Percentiles rank a stretch among this genome's conserved stretches.
These are phyloP conservation scores for Cephus rjabovi DNA, from an alignment of 2,888 invertebrate species.

Conservation along the genomic window DNA sequence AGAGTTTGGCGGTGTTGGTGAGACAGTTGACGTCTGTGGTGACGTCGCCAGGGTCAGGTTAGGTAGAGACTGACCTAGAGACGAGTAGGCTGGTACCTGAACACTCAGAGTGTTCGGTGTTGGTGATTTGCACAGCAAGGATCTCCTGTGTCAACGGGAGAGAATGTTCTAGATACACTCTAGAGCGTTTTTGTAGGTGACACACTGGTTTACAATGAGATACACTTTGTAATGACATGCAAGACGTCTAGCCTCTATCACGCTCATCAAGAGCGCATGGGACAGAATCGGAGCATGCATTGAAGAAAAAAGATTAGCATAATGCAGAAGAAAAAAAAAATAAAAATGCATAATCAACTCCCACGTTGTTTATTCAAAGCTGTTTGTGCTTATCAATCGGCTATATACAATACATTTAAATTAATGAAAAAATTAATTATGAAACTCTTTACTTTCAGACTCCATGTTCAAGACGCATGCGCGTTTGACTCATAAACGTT, in stretches of 20 bases:
- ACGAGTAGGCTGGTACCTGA: slow-evolving; percentile 74
- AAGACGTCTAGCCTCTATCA: not conserved
- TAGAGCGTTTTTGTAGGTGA: not conserved
- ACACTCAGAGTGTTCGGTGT: slow-evolving; percentile 82
- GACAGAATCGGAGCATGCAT: slow-evolving; percentile 7
- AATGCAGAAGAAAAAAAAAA: not conserved
- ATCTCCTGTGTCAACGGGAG: slow-evolving; percentile 50
- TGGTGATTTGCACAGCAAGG: slow-evolving; percentile 65
- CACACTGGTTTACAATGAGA: not conserved
- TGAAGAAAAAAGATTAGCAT: not conserved
- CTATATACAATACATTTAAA: not conserved
- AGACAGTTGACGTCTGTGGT: slow-evolving; percentile 63
- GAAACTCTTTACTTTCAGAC: not conserved
- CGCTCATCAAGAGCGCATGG: too few species aligned
- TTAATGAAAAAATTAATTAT: not conserved
- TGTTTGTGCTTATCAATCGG: not conserved
- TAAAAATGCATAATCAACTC: not conserved
- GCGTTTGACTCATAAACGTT: not conserved
- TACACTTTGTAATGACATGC: not conserved
- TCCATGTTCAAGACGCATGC: not conserved
- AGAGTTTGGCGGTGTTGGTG: slow-evolving; percentile 64
- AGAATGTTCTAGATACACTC: not conserved
- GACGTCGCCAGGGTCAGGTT: slow-evolving; percentile 72
- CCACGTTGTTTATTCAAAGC: not conserved
- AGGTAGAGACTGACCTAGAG: slow-evolving; percentile 83